Conservation (phyloP, 1,140 invertebrate genomes). For the Drosophila funebris region DNA sequence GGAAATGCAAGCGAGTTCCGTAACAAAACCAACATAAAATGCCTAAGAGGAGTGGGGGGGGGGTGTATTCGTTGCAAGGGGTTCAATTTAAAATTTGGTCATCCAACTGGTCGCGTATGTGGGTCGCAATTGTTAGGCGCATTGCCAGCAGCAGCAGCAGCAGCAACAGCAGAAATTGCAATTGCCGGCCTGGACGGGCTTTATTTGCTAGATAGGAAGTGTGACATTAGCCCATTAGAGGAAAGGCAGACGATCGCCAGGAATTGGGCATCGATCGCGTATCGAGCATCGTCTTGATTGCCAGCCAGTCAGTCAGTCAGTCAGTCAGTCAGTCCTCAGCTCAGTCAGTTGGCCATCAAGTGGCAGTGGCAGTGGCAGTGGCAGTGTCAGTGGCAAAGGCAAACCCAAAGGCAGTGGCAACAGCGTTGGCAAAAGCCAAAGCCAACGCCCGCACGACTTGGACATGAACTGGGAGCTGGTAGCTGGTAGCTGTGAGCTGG, state of each 20-base stretch:
- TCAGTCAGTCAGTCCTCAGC: conserved; percentile 47
- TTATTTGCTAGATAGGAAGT: conserved; percentile 53
- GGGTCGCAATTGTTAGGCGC: conserved; percentile 73
- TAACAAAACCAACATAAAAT: conserved; percentile 14
- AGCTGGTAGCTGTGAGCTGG: conserved; percentile 27
- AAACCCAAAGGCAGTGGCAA: conserved; percentile 42
- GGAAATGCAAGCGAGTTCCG: conserved; percentile 64
- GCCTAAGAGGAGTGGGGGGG: background rate
- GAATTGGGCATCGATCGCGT: conserved; percentile 23
- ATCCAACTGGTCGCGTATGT: conserved; percentile 76
- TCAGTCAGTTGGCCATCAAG: conserved; percentile 65
- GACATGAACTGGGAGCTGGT: conserved; percentile 33
- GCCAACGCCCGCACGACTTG: conserved; percentile 78
- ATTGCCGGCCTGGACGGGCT: conserved; percentile 28
- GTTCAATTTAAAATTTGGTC: conserved; percentile 63
- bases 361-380: conserved; percentile 12
- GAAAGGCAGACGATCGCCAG: conserved; percentile 28
- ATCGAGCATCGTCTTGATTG: conserved; percentile 63
- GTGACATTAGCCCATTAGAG: conserved; percentile 78
- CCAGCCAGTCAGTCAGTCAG: conserved; percentile 56
- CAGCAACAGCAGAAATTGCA: background rate
- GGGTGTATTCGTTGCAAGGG: conserved; percentile 4
- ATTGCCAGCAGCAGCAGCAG: conserved; percentile 26
- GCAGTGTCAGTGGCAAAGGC: conserved; percentile 10
- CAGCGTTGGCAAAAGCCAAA: conserved; percentile 7